Percentiles rank a stretch among this genome's conserved stretches.
These are phyloP conservation scores for Drosophila falleni DNA, from an alignment of 2,888 invertebrate genomes.

Conservation along the genomic window DNA sequence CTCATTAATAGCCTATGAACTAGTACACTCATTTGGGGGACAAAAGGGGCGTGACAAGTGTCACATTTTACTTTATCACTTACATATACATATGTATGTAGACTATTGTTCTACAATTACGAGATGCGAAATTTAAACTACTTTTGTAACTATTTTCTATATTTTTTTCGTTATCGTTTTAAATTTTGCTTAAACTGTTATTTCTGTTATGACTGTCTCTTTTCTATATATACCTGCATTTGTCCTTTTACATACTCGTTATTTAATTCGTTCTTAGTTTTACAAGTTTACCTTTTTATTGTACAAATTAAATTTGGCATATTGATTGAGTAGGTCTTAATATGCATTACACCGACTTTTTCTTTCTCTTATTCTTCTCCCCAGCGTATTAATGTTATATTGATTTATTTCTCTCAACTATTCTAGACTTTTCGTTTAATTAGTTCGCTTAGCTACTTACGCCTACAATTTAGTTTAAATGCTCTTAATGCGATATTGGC, in stretches of 20 bases:
- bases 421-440: conserved; percentile 32
- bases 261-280: conserved; percentile 38
- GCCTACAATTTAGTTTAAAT: conserved; percentile 59
- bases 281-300: conserved; percentile 31
- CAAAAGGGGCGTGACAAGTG: conserved; percentile 22
- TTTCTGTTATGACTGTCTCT: conserved; percentile 43
- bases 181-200: conserved; percentile 1
- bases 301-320: conserved; percentile 71
- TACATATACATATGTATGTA: conserved; percentile 19
- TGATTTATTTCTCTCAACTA: conserved; percentile 18
- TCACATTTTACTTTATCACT: conserved; percentile 22
- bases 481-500: conserved; percentile 68
- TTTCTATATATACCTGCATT: conserved; percentile 73
- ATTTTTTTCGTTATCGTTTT: conserved; percentile 1
- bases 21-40: conserved; percentile 30
- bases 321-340: conserved; percentile 70
- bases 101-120: conserved; percentile 48
- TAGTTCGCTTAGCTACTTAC: conserved; percentile 74
- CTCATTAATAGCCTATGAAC: conserved; percentile 12
- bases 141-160: conserved; percentile 31
- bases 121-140: conserved; percentile 56
- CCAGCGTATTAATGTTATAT: conserved; percentile 15
- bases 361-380: background rate
- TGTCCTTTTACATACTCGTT: conserved; percentile 62
- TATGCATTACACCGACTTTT: conserved; percentile 13